Evolutionary conservation across 2,113 vertebrate genomes (phyloP), one percentile per base, ranked within the genome.

Genomic region (Ornithorhynchus anatinus): DNA sequence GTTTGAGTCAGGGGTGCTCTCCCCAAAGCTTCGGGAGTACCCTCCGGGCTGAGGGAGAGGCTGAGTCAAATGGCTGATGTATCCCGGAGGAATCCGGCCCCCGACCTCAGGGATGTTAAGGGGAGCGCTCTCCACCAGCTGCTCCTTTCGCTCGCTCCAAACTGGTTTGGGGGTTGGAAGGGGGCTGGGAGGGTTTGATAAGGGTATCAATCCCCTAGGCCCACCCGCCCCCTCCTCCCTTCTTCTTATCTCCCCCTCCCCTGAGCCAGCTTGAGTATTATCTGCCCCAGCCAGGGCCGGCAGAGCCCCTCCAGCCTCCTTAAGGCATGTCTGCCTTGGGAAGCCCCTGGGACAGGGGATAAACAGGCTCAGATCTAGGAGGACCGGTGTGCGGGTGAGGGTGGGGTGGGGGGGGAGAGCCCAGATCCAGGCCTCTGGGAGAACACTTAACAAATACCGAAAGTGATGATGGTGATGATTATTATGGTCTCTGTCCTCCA

Each of bases 271-370:
- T 42, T 79, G 81, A 85, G 84, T 80, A 87, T 86, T 88, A 89
- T 90, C 84, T 92, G 88, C 88, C 91, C 91, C 88, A 90, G 88
- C 89, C 79, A 91, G 89, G 91, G 91, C 90, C 86, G 89, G 85
- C 82, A 85, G 90, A 90, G 91, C 91, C 77, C 29, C 54, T 32
- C 9, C 77, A 90, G 90, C 88, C 89, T 86, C 59, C 75, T 70
- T 89, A 84, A 84, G 80, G 64, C 77, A 69, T 82, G 86, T 82
- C 85, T 71, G n/a, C 80, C 82, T 72, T 79, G 72, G 58, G 77
- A 89, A 84, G 88, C 85, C 89, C 88, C 86, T 84, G 84, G 77
- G 73, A 60, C n/a, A n/a, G n/a, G n/a, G n/a, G n/a, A n/a, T n/a
- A 85, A 81, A 84, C 77, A 85, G 79, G 72, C 16, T 0, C 54